Evolutionary conservation across 2,888 invertebrate genomes (phyloP).

Genomic region (Leucophenga maculata): DNA sequence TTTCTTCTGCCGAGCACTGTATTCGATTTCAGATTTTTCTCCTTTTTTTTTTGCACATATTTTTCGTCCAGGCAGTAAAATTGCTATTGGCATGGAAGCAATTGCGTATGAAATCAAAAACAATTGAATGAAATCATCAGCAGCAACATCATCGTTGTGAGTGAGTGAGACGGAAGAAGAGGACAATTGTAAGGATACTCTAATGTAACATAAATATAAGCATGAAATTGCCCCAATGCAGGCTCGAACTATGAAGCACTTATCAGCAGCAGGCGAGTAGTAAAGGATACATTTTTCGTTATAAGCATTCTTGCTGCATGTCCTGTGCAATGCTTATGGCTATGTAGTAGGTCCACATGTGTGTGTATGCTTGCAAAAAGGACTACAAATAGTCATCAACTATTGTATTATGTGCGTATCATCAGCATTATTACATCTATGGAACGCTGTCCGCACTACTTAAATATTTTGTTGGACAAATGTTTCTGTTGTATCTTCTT

Average conservation of each 20-base stretch:
- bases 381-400: slow-evolving; percentile 9
- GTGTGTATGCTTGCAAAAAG: background rate
- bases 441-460: slow-evolving; percentile 1
- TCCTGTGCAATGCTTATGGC: background rate
- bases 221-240: slow-evolving; percentile 38
- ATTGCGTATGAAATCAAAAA: slow-evolving; percentile 12
- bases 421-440: slow-evolving; percentile 1
- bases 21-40: too few species aligned
- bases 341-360: background rate
- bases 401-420: slow-evolving; percentile 14
- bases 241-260: background rate
- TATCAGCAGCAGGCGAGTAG: background rate
- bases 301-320: background rate
- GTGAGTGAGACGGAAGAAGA: slow-evolving; percentile 17
- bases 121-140: slow-evolving; percentile 49
- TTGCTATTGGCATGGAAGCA: background rate
- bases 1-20: too few species aligned
- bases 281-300: background rate
- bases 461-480: background rate
- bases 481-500: background rate
- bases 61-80: background rate
- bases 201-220: slow-evolving; percentile 39
- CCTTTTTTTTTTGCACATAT: too few species aligned
- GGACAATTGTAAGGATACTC: slow-evolving; percentile 62
- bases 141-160: slow-evolving; percentile 25